A percentile compares a stretch with the other conserved stretches of the same genome.
Conservation (phyloP, 2,797 vertebrate genomes). For the Pipistrellus pygmaeus region DNA sequence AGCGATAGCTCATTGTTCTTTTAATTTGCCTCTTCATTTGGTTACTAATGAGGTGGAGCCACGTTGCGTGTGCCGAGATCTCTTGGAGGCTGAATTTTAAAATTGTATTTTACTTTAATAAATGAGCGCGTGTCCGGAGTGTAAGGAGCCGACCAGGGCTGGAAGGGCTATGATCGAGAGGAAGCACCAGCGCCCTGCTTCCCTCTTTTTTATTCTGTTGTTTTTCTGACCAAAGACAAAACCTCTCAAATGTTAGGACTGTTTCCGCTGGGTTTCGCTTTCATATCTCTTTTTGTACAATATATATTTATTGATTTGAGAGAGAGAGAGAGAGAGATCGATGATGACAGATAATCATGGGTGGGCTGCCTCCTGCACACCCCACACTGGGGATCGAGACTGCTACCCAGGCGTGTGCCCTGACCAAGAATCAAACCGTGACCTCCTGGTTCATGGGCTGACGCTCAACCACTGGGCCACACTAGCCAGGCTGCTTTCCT, state of each 20-base stretch:
- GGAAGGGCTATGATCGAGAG: background rate
- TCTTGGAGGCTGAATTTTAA: background rate
- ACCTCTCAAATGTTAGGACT: background rate
- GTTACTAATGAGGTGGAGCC: background rate
- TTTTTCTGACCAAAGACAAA: background rate
- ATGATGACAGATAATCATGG: too few species aligned
- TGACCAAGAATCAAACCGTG: too few species aligned
- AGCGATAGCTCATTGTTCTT: constrained; percentile 16
- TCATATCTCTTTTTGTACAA: background rate
- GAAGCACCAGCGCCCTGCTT: background rate
- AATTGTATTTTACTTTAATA: constrained; percentile 4
- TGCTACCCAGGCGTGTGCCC: too few species aligned
- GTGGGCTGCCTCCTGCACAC: too few species aligned
- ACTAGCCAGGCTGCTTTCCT: background rate
- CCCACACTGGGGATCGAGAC: too few species aligned
- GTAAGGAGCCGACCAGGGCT: background rate
- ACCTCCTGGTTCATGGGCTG: too few species aligned
- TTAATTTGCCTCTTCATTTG: constrained; percentile 48
- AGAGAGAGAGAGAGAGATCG: too few species aligned
- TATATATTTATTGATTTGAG: too few species aligned
- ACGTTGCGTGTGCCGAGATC: background rate
- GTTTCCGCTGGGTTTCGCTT: background rate
- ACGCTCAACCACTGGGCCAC: too few species aligned
- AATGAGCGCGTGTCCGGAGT: background rate
- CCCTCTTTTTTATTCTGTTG: background rate